Base-by-base conservation (phyloP, 2,888 invertebrate species). In the Pristionchus entomophagus region DNA sequence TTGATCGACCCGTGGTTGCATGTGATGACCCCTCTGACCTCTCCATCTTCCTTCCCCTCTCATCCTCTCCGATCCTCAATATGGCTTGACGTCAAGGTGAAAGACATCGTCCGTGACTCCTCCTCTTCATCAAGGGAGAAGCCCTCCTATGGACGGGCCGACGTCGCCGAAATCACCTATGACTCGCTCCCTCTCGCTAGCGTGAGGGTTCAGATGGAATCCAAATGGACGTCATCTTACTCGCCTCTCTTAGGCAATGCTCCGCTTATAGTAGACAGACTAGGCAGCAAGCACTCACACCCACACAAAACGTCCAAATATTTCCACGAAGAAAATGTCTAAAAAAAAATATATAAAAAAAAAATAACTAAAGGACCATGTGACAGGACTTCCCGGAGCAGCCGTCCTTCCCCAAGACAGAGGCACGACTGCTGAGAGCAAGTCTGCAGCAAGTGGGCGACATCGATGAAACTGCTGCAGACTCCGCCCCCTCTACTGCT, bases 11-110 rank as follows among this genome's bases (percentile, higher is more conserved):
- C 38, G 22, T 22, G 26, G 29, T 78, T 78, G 49, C 51, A 78
- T 78, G 78, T 78, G 49, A 78, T 78, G 78, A 78, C 78, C 45
- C 78, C 78, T 19, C 45, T 78, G 26, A n/a, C 29, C 78, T 22
- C 49, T 49, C 65, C 65, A n/a, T 19, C 49, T 19, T 6, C 12
- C 26, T 17, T 35, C 65, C 29, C 69, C n/a, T 29, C 41, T 22
- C 12, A 14, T 19, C 49, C 78, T 49, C 78, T 49, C 2, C 45
- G 49, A 78, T 78, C n/a, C 78, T 45, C 78, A 29, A 26, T 78
- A 78, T 78, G 78, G 78, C 32, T 78, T 29, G 78, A 78, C n/a
- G 78, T 49, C 45, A 45, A 51, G 49, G 78, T 78, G 51, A 29
- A 29, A 26, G 78, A 45, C 38, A n/a, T 69, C 65, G 35, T 1